Base-by-base conservation (phyloP, 2,888 invertebrate species). In the Eupithecia abbreviata region DNA sequence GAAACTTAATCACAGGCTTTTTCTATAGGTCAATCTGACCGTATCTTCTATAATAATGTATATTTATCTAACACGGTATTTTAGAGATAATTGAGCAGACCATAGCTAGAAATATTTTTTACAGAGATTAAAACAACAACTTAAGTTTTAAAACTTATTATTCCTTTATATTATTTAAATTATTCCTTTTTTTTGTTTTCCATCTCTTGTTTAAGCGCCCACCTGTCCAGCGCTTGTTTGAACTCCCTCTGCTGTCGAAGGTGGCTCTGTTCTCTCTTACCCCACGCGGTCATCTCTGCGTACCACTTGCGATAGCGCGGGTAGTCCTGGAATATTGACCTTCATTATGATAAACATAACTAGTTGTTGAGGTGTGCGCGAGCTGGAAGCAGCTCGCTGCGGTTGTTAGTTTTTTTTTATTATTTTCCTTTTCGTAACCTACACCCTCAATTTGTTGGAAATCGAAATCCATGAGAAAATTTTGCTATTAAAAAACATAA, bases 221-320 rank as follows among this genome's bases (percentile, higher is more conserved):
- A 91, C 58, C 85, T 86, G 72, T 88, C 82, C 18, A 86, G 58
- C 0, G 85, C 80, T 3, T 82, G 77, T 71, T 85, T 85, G 79
- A 90, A 93, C 49, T 90, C 88, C 47, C 76, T 78, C 74, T 90
- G 90, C 9, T 88, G 87, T 77, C 85, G 75, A 0, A 88, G 71
- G 66, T 89, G 88, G 42, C 86, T 85, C 74, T 79, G 86, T 79
- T 92, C 93, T 75, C 84, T 89, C 43, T 82, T 86, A 18, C 93
- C 93, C 84, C 86, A 88, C 1, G 77, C 43, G 0, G 93, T 91
- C n/a, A 90, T 89, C 3, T 88, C 86, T 0, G 76, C 69, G 79
- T 91, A 93, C 93, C 93, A 93, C 74, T 90, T 88, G 0, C 84
- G 67, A 76, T 93, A 93, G 78, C 86, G 87, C 3, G 87, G 84